Conservation (phyloP, 2,113 vertebrate species). For the Gadus chalcogrammus region DNA sequence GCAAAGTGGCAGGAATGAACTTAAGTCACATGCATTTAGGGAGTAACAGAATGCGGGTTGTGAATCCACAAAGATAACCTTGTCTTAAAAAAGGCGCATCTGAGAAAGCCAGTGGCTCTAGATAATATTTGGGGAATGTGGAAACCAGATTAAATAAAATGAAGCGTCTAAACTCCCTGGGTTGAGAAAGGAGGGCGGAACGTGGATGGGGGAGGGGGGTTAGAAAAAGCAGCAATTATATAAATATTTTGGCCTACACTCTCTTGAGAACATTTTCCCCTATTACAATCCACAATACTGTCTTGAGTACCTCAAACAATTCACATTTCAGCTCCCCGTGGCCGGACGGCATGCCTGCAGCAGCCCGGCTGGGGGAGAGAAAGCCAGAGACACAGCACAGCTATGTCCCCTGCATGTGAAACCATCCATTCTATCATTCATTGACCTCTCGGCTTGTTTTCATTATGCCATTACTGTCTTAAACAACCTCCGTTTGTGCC, state of each 20-base stretch:
- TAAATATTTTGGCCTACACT: slow-evolving; percentile 62
- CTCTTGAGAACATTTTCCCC: slow-evolving; percentile 49
- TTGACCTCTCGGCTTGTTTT: background rate
- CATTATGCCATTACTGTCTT: slow-evolving; percentile 40
- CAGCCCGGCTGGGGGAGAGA: slow-evolving; percentile 39
- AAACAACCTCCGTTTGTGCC: slow-evolving; percentile 42
- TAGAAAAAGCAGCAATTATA: slow-evolving; percentile 56
- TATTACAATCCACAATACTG: slow-evolving; percentile 65
- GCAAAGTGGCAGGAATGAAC: slow-evolving; percentile 34
- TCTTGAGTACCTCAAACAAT: slow-evolving; percentile 62
- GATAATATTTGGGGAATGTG: slow-evolving; percentile 63
- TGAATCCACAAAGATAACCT: slow-evolving; percentile 39
- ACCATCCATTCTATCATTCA: slow-evolving; percentile 20
- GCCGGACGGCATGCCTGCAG: slow-evolving; percentile 52
- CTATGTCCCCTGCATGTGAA: slow-evolving; percentile 51
- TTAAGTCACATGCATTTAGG: slow-evolving; percentile 24
- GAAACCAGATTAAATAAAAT: slow-evolving; percentile 60
- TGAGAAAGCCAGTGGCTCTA: slow-evolving; percentile 32
- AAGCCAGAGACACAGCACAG: slow-evolving; percentile 53
- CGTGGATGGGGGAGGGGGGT: background rate
- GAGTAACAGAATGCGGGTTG: slow-evolving; percentile 34
- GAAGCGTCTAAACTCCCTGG: slow-evolving; percentile 49
- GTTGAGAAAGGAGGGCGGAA: slow-evolving; percentile 21
- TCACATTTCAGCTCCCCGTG: slow-evolving; percentile 30
- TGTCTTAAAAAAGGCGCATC: slow-evolving; percentile 32